Base-by-base conservation (phyloP, 1,140 invertebrate genomes). In the Periplaneta americana region DNA sequence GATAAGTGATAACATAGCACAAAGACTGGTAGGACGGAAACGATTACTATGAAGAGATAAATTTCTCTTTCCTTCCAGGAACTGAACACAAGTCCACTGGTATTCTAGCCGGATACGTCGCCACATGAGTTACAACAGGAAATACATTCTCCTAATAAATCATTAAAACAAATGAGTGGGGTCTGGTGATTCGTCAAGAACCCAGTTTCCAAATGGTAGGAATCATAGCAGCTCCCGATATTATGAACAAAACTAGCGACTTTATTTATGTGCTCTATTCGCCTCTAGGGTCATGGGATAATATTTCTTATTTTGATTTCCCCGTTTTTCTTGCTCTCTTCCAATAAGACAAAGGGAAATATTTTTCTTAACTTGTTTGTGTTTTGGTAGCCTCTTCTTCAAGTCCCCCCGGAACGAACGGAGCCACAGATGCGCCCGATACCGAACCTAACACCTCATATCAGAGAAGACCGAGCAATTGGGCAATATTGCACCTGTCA, bases 291-390 rank as follows among this genome's bases (percentile, higher is more conserved):
- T 28, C 48, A 28, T 66, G 22, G 6, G 48, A 66, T 66, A 66
- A n/a, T 66, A 66, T 66, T 66, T 48, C 39, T 48, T 66, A 66
- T 66, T 66, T 66, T 66, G 22, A 66, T 66, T 66, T 66, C 48
- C 48, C 13, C 48, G 35, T 79, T 79, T 39, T 34, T 83, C 76
- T 81, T 78, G 66, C 34, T 9, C n/a, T 34, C n/a, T 77, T n/a
- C 33, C 33, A 35, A n/a, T n/a, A n/a, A n/a, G 11, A 48, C 57
- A 22, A 0, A 18, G 35, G 31, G 13, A 18, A 34, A 77, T 77
- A 77, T 34, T 77, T 77, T 36, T 77, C 33, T 10, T 36, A 36
- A 77, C 33, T 22, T 36, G 11, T 77, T 37, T 77, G 36, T 28
- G 76, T 77, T 35, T 48, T 79, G 57, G 48, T 33, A 37, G 32